Evolutionary conservation across 1,140 invertebrate species (phyloP).

Genomic region (Metopolophium dirhodum): DNA sequence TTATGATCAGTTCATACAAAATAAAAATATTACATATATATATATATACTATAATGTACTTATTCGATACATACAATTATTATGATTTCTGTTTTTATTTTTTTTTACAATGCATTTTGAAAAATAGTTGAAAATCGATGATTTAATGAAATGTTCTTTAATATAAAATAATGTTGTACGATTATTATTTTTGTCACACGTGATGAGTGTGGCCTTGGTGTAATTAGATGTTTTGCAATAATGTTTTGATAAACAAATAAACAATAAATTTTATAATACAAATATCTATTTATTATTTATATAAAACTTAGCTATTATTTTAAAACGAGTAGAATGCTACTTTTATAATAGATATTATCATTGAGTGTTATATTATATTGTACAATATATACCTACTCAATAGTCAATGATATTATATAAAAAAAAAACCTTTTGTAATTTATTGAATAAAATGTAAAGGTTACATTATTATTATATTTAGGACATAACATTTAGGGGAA

Average conservation of each 20-base stretch:
- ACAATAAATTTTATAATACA: not conserved
- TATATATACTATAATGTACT: no score
- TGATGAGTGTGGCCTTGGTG: not conserved
- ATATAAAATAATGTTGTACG: not conserved
- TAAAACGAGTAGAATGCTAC: not conserved
- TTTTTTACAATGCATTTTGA: no score
- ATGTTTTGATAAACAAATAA: not conserved
- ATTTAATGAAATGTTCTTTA: not conserved
- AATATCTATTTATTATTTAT: not conserved
- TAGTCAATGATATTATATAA: no score
- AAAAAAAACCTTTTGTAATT: not conserved
- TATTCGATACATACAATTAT: no score
- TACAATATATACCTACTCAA: no score
- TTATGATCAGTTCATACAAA: not conserved
- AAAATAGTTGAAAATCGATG: not conserved
- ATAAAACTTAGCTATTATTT: not conserved
- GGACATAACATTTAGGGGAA: not conserved
- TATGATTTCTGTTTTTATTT: no score
- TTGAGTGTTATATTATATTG: no score
- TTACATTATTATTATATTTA: no score
- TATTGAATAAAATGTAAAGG: not conserved
- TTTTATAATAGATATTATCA: not conserved
- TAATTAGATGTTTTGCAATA: conserved; percentile 12
- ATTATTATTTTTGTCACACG: conserved; percentile 30
- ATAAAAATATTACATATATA: no score